Evolutionary conservation across 2,113 vertebrate species (phyloP).

Genomic region (Tachysurus fulvidraco): DNA sequence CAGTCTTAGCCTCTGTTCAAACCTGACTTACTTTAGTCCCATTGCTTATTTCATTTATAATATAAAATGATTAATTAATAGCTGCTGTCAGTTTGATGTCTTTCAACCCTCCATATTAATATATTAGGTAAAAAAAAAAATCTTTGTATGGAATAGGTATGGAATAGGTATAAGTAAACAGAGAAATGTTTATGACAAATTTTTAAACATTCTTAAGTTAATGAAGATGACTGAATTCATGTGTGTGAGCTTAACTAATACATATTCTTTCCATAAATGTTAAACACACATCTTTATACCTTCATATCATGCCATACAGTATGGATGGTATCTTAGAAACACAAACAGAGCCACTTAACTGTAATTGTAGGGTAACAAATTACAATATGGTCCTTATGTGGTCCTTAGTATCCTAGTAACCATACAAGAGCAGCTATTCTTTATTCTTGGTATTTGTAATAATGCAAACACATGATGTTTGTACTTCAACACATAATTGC

Average conservation of each 20-base stretch:
- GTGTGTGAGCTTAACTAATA: too few relatives aligned
- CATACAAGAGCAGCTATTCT: background rate
- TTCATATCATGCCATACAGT: background rate
- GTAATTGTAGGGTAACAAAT: background rate
- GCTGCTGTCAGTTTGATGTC: background rate
- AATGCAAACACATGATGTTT: background rate
- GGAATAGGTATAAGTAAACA: background rate
- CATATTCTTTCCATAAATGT: background rate
- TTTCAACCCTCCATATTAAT: background rate
- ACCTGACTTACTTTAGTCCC: constrained; percentile 21
- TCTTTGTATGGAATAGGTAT: too few relatives aligned
- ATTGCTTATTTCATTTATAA: constrained; percentile 24
- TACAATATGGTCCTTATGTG: background rate
- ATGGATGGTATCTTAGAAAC: background rate
- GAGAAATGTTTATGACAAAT: background rate
- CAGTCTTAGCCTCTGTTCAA: constrained; percentile 52
- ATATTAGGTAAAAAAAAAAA: background rate
- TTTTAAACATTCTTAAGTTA: background rate
- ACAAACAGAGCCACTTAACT: background rate
- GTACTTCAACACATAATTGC: background rate
- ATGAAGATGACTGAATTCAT: background rate
- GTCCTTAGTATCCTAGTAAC: background rate
- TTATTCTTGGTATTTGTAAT: background rate
- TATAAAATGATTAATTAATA: constrained; percentile 9
- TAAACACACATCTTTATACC: background rate